phyloP scores from a whole-genome alignment of 2,888 invertebrate genomes.

The Callimorpha dominula region DNA sequence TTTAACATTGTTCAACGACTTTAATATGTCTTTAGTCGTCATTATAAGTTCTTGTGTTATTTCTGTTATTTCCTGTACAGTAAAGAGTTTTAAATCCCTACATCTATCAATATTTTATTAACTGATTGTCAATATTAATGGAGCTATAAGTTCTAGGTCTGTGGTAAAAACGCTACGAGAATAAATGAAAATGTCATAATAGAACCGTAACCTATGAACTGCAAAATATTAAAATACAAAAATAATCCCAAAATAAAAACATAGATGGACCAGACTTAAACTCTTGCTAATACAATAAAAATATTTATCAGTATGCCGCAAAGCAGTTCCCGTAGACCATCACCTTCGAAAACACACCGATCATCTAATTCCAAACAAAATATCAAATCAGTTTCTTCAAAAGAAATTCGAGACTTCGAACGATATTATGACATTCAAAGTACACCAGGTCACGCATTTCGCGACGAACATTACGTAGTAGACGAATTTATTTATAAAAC shows the following conservation, averaged over 20 bases:
- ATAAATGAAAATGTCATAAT: constrained; percentile 10
- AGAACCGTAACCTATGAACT: not conserved
- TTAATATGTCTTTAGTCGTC: no score
- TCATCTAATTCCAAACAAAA: not conserved
- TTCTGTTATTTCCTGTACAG: no score
- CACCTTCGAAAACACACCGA: not conserved
- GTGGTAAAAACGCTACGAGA: not conserved
- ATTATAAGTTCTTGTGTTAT: no score
- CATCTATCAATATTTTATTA: not conserved
- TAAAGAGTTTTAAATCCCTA: no score
- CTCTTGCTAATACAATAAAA: not conserved
- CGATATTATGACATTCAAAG: constrained; percentile 17
- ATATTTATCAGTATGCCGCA: constrained; percentile 6
- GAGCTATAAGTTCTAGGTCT: not conserved
- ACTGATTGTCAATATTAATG: not conserved
- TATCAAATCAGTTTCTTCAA: not conserved
- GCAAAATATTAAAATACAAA: constrained; percentile 10
- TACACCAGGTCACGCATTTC: not conserved
- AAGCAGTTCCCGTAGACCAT: constrained; percentile 6
- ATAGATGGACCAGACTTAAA: not conserved
- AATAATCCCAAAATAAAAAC: not conserved
- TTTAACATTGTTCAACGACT: no score
- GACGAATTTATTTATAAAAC: constrained; percentile 21
- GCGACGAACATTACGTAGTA: constrained; percentile 12
- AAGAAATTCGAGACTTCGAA: constrained; percentile 14